Percentiles rank a stretch among this genome's conserved stretches.
phyloP scores from a whole-genome alignment of 2,888 invertebrate species.

The Trichopoda pennipes region DNA sequence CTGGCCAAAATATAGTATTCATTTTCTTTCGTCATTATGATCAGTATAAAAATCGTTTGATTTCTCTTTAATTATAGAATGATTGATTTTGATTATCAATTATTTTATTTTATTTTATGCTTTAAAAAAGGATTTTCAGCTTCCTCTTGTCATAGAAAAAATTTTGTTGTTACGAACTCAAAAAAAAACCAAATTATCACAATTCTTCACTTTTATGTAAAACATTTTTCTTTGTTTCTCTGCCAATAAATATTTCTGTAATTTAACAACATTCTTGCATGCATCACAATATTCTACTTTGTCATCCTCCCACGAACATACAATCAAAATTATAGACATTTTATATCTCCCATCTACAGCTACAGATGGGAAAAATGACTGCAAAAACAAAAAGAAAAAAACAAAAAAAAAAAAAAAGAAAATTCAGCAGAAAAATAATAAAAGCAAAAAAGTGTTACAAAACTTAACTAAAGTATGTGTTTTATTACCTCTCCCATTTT shows the following conservation, averaged over 20 bases:
- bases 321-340: conserved; percentile 65
- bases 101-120: too few relatives aligned
- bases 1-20: too few relatives aligned
- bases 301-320: conserved; percentile 13
- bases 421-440: conserved; percentile 20
- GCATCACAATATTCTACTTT: not conserved
- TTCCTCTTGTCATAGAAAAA: not conserved
- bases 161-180: not conserved
- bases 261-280: conserved; percentile 55
- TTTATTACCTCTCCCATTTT: conserved; percentile 63
- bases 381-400: conserved; percentile 11
- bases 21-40: too few relatives aligned
- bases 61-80: too few relatives aligned
- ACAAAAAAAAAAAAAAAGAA: conserved; percentile 17
- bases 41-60: too few relatives aligned
- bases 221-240: conserved; percentile 80
- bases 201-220: conserved; percentile 69
- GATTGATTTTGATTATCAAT: too few relatives aligned
- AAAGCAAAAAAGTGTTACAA: conserved; percentile 15
- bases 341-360: conserved; percentile 41
- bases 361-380: conserved; percentile 29
- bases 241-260: conserved; percentile 80
- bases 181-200: conserved; percentile 51
- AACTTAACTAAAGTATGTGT: conserved; percentile 66
- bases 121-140: too few relatives aligned